phyloP scores from a whole-genome alignment of 2,888 invertebrate genomes.

The Seira musarum region DNA sequence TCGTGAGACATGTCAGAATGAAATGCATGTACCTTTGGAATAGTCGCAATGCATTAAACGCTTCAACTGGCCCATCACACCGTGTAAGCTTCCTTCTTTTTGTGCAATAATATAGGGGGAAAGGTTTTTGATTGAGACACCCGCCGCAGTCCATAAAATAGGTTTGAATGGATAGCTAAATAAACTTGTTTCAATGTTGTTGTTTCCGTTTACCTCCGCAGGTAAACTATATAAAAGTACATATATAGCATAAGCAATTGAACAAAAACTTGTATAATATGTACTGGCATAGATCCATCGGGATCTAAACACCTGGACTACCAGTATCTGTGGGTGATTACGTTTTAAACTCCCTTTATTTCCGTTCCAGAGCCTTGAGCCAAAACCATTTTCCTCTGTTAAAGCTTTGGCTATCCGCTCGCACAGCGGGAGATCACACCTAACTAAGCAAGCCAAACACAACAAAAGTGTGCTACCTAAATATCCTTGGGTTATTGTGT shows the following conservation, averaged over 20 bases:
- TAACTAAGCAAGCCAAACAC: conserved; percentile 26
- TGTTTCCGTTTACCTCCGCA: background rate
- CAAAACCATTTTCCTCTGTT: conserved; percentile 20
- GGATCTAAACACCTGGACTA: conserved; percentile 51
- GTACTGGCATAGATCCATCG: background rate
- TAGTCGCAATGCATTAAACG: background rate
- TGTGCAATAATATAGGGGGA: background rate
- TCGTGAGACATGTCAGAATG: background rate
- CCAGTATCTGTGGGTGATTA: conserved; percentile 13
- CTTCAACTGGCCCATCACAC: background rate
- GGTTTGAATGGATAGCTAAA: conserved; percentile 13
- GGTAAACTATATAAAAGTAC: background rate
- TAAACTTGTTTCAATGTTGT: background rate
- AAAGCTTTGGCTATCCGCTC: conserved; percentile 45
- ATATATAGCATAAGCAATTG: no score
- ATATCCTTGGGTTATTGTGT: conserved; percentile 29
- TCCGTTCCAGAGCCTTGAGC: conserved; percentile 9
- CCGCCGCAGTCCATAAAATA: conserved; percentile 49
- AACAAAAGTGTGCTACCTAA: conserved; percentile 38
- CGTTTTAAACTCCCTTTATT: conserved; percentile 11
- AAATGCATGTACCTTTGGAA: no score
- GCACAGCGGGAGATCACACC: conserved; percentile 60
- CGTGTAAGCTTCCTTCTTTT: no score
- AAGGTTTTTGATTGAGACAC: conserved; percentile 54
- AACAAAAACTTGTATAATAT: background rate